Evolutionary conservation across 37 sponge, comb jelly and placozoan species (phyloP).

Genomic region (Crambe crambe): DNA sequence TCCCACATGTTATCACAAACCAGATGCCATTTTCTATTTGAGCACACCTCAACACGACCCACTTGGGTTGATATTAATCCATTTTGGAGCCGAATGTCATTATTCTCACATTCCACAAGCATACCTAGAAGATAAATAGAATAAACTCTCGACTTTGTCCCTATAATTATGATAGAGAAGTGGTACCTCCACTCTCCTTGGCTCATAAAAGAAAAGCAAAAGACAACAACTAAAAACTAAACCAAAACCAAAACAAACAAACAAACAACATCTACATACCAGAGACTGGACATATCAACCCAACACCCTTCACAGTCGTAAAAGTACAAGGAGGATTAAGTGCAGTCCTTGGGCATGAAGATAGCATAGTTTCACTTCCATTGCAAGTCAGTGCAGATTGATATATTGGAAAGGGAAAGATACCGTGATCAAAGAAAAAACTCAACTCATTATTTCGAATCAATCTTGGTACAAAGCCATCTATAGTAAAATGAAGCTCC

Average conservation of each 20-base stretch:
- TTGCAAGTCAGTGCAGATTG: not conserved
- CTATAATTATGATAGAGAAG: too few species aligned
- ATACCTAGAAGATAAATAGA: not conserved
- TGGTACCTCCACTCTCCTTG: too few species aligned
- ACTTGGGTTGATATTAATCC: not conserved
- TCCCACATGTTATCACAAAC: not conserved
- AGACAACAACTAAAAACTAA: too few species aligned
- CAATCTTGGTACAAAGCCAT: not conserved
- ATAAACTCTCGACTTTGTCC: not conserved
- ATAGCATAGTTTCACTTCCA: not conserved
- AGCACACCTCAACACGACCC: constrained; percentile 21
- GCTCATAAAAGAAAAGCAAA: too few species aligned
- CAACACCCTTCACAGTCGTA: not conserved
- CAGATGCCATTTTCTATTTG: not conserved
- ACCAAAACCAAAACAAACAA: too few species aligned
- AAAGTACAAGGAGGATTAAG: not conserved
- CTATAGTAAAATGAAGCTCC: not conserved
- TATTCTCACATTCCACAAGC: not conserved
- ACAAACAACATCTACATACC: too few species aligned
- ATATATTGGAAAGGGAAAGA: not conserved
- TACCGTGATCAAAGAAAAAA: not conserved
- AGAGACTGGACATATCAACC: not conserved
- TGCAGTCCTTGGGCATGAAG: not conserved
- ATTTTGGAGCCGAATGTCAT: not conserved
- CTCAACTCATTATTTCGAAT: too few species aligned